Evolutionary conservation across 2,888 invertebrate genomes (phyloP).

Genomic region (Cataglyphis rosenhaueri): DNA sequence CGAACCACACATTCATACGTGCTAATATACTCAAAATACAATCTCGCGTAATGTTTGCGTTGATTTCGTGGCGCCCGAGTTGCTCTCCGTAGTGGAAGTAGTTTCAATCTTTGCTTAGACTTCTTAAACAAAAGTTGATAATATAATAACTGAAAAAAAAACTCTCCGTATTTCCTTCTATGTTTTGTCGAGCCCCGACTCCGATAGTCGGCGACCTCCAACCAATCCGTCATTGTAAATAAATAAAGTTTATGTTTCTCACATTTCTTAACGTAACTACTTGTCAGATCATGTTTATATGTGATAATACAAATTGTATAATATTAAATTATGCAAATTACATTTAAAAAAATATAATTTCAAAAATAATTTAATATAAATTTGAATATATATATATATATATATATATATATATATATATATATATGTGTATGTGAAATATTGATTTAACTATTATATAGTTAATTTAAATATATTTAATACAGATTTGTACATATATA

Average conservation of each 20-base stretch:
- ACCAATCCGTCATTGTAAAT: background rate
- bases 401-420: too few relatives aligned
- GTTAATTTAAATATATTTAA: background rate
- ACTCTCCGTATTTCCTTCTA: background rate
- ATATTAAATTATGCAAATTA: background rate
- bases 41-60: background rate
- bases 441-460: background rate
- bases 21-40: background rate
- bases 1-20: background rate
- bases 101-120: too few relatives aligned
- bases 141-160: background rate
- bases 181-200: background rate
- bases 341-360: background rate
- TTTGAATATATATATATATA: background rate
- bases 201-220: background rate
- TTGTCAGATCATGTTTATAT: background rate
- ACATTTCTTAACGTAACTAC: background rate
- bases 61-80: background rate
- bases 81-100: too few relatives aligned
- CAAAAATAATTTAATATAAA: background rate
- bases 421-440: too few relatives aligned
- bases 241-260: background rate
- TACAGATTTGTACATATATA: background rate
- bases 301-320: background rate
- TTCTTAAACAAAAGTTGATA: background rate